phyloP scores from a whole-genome alignment of 2,113 vertebrate species.

The Micronycteris hirsuta region DNA sequence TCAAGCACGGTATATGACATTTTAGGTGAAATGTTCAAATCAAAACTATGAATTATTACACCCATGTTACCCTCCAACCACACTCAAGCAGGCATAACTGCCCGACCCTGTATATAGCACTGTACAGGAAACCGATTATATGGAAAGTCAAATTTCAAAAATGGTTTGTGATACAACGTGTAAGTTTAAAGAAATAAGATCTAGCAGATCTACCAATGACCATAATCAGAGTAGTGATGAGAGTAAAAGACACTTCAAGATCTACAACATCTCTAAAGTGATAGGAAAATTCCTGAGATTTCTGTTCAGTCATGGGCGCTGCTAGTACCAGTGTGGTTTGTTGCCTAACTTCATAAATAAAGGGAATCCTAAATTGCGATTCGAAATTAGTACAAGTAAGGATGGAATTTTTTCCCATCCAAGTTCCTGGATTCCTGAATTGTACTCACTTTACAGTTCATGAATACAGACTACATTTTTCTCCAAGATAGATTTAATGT shows the following conservation, averaged over 20 bases:
- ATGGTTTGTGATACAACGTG: not conserved
- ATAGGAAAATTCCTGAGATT: not conserved
- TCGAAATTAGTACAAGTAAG: constrained; percentile 10
- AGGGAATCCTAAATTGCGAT: not conserved
- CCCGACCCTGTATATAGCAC: not conserved
- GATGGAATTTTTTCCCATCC: not conserved
- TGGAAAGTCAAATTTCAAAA: not conserved
- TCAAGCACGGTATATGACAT: no score
- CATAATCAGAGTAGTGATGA: not conserved
- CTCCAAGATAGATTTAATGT: constrained; percentile 56
- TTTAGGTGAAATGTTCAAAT: no score
- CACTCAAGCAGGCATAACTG: no score
- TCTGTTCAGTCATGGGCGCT: not conserved
- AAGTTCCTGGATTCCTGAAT: not conserved
- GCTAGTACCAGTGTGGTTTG: not conserved
- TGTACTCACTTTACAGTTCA: not conserved
- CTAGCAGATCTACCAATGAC: not conserved
- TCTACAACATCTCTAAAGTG: not conserved
- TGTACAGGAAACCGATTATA: not conserved
- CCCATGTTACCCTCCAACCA: no score
- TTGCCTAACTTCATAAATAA: constrained; percentile 26
- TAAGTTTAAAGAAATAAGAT: not conserved
- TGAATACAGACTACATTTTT: not conserved
- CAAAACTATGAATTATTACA: no score
- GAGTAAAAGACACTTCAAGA: not conserved